These are phyloP conservation scores for Lochmaea crataegi DNA, from an alignment of 2,888 invertebrate genomes.

Conservation along the genomic window DNA sequence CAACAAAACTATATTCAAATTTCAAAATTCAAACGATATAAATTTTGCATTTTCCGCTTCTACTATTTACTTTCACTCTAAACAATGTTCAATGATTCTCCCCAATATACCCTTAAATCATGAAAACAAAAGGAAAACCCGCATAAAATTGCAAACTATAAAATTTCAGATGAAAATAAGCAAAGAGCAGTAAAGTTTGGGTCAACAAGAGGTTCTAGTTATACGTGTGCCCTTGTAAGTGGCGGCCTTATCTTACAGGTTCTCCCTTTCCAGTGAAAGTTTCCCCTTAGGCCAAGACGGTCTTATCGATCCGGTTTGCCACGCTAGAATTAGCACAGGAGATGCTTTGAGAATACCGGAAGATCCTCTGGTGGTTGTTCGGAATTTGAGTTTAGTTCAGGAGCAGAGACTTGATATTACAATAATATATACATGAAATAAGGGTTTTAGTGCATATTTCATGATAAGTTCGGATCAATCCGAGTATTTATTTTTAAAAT, in stretches of 20 bases:
- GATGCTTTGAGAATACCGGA: slow-evolving; percentile 20
- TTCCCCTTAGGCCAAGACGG: slow-evolving; percentile 34
- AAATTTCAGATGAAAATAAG: slow-evolving; percentile 24
- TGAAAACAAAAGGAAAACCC: slow-evolving; percentile 22
- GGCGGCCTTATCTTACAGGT: slow-evolving; percentile 1
- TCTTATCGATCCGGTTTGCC: slow-evolving; percentile 38
- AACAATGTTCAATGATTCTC: background rate
- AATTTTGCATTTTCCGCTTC: background rate
- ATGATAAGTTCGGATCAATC: too few species aligned
- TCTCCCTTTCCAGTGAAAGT: slow-evolving; percentile 36
- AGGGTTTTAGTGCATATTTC: too few species aligned
- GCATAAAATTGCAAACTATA: slow-evolving; percentile 21
- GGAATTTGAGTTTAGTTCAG: slow-evolving; percentile 10
- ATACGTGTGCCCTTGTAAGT: slow-evolving; percentile 26
- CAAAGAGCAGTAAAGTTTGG: slow-evolving; percentile 19
- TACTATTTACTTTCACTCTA: background rate
- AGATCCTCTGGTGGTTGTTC: slow-evolving; percentile 26
- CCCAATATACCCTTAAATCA: background rate
- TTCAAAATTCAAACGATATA: too few species aligned
- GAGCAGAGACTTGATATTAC: background rate
- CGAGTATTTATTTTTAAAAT: too few species aligned
- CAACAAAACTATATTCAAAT: background rate
- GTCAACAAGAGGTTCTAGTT: slow-evolving; percentile 22
- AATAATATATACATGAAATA: too few species aligned
- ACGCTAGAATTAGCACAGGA: slow-evolving; percentile 32